Evolutionary conservation across 2,113 vertebrate genomes (phyloP).

Genomic region (Deroptyus accipitrinus): DNA sequence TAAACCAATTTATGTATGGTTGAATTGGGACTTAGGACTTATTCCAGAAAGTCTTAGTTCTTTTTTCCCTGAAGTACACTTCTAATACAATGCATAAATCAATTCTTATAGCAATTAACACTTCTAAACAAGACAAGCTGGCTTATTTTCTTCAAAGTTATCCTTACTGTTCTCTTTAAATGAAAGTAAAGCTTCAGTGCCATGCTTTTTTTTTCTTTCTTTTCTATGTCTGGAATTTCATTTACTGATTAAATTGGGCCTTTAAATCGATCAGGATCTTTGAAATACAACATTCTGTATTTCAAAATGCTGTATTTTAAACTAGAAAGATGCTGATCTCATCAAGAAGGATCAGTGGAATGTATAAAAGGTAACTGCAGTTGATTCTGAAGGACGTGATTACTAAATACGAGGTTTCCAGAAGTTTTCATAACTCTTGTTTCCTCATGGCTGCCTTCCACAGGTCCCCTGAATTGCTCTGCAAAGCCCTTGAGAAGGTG

Average conservation of each 20-base stretch:
- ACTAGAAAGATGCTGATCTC: neutral
- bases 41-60: neutral
- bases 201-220: neutral
- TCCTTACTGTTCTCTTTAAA: neutral
- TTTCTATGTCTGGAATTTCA: neutral
- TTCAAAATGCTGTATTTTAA: neutral
- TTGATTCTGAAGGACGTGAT: neutral
- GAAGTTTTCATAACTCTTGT: neutral
- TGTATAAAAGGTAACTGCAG: neutral
- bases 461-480: neutral
- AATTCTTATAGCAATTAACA: neutral
- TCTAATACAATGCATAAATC: neutral
- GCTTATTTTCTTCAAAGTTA: neutral
- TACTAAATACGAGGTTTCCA: neutral
- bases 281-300: neutral
- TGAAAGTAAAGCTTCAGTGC: neutral
- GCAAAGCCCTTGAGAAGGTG: neutral
- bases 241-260: neutral
- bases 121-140: neutral
- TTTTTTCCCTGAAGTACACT: neutral
- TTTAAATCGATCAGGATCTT: neutral
- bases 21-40: neutral
- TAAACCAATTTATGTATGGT: accelerated
- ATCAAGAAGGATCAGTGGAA: neutral
- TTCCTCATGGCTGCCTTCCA: neutral